phyloP scores from a whole-genome alignment of 2,888 invertebrate genomes.

The Rotaria macrura region DNA sequence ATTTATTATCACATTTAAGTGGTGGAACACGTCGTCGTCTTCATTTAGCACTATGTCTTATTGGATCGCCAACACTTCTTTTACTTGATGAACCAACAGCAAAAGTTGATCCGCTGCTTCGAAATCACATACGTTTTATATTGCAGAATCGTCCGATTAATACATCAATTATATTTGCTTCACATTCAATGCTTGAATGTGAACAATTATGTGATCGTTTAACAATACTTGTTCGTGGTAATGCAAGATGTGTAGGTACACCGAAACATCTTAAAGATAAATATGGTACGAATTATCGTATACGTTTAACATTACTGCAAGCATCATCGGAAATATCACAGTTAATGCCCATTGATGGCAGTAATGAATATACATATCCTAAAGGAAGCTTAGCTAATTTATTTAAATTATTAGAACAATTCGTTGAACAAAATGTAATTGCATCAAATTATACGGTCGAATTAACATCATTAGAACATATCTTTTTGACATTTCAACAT shows the following conservation, averaged over 20 bases:
- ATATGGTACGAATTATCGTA: background rate
- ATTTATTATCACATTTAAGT: background rate
- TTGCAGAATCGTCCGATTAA: background rate
- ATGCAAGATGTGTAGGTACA: background rate
- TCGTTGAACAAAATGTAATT: background rate
- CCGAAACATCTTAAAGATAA: background rate
- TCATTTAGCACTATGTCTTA: background rate
- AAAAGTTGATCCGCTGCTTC: background rate
- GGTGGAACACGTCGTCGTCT: slow-evolving; percentile 6
- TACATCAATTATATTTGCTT: background rate
- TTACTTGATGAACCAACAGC: slow-evolving; percentile 18
- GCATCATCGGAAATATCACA: background rate
- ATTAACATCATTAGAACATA: background rate
- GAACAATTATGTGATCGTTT: slow-evolving; percentile 13
- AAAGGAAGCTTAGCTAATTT: background rate
- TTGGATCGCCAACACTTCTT: background rate
- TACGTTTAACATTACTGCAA: background rate
- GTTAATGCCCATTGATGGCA: background rate
- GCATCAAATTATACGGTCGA: background rate
- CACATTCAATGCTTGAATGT: slow-evolving; percentile 18
- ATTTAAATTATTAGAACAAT: background rate
- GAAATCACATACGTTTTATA: background rate
- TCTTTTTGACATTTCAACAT: background rate
- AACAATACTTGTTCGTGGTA: background rate
- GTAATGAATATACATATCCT: background rate